phyloP scores from a whole-genome alignment of 2,797 vertebrate species.

The Syndactyla subalaris region DNA sequence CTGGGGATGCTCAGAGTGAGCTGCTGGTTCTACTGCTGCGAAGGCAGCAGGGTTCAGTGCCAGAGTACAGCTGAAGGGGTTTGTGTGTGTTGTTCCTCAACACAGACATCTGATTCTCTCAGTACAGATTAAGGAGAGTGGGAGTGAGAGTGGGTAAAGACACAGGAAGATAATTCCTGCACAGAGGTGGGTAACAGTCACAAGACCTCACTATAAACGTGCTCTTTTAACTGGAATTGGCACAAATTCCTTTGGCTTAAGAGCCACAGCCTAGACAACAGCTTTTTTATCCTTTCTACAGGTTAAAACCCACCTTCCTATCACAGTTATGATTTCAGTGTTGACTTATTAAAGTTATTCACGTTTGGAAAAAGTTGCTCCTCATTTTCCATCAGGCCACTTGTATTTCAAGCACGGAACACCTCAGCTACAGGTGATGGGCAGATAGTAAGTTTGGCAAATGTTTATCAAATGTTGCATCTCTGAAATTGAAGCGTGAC shows the following conservation, averaged over 20 bases:
- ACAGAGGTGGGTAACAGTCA: conserved; percentile 23
- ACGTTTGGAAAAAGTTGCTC: background rate
- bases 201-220: background rate
- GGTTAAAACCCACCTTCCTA: background rate
- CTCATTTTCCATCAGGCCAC: background rate
- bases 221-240: background rate
- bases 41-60: background rate
- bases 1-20: background rate
- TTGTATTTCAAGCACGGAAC: background rate
- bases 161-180: background rate
- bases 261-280: background rate
- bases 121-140: background rate
- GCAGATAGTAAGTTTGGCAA: conserved; percentile 2
- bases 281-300: background rate
- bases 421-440: background rate
- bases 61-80: background rate
- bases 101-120: background rate
- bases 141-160: conserved; percentile 29
- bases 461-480: background rate
- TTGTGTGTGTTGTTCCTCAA: background rate
- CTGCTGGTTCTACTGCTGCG: background rate
- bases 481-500: background rate
- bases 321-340: background rate
- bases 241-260: background rate
- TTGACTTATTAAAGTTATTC: background rate